A percentile compares a stretch with the other conserved stretches of the same genome.
phyloP scores from a whole-genome alignment of 1,140 invertebrate genomes.

The Spodoptera frugiperda region DNA sequence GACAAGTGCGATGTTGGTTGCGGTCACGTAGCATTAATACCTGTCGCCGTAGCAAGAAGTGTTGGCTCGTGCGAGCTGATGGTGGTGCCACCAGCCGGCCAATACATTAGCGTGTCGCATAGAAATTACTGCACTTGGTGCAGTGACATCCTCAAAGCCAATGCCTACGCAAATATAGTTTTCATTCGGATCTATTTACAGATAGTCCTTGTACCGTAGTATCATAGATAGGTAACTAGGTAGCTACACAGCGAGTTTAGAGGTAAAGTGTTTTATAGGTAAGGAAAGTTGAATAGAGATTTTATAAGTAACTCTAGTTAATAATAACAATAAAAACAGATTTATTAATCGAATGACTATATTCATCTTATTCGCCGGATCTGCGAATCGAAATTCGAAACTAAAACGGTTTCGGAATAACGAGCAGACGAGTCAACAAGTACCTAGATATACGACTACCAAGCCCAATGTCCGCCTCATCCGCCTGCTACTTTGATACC shows the following conservation, averaged over 20 bases:
- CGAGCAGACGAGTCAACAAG: no score
- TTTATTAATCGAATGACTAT: no score
- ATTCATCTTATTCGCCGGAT: no score
- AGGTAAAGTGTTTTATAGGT: not conserved
- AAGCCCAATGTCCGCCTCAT: no score
- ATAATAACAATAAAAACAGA: no score
- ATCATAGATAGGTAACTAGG: no score
- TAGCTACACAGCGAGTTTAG: conserved; percentile 21
- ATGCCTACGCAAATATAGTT: conserved; percentile 49
- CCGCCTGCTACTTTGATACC: no score
- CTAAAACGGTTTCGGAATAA: no score
- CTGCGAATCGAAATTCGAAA: no score
- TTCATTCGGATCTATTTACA: conserved; percentile 48
- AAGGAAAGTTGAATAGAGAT: not conserved
- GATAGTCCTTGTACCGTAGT: conserved; percentile 48
- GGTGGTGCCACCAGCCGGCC: conserved; percentile 58
- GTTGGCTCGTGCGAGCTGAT: conserved; percentile 62
- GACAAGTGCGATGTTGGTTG: conserved; percentile 20
- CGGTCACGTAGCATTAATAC: conserved; percentile 56
- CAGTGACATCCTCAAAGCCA: conserved; percentile 42
- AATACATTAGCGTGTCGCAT: conserved; percentile 75
- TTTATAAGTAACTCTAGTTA: not conserved
- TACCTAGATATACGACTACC: no score
- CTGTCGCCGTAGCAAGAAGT: conserved; percentile 57
- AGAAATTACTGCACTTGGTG: conserved; percentile 60